Evolutionary conservation across 2,888 invertebrate species (phyloP).

Genomic region (Aleiodes alternator): DNA sequence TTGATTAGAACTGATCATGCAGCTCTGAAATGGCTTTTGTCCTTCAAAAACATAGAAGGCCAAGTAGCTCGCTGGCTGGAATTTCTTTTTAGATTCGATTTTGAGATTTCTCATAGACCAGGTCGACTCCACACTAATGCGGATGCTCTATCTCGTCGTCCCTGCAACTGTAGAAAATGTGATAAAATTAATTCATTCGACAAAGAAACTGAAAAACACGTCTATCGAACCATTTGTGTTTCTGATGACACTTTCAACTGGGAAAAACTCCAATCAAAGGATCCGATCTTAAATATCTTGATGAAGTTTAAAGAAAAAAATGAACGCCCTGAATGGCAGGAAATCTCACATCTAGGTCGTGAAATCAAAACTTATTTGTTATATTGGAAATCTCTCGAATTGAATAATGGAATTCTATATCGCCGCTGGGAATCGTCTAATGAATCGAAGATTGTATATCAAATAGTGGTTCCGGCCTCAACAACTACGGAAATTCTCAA

Average conservation of each 20-base stretch:
- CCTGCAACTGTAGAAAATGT: background rate
- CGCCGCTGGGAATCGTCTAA: too few species aligned
- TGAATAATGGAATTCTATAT: too few species aligned
- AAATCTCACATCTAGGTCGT: background rate
- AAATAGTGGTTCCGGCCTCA: too few species aligned
- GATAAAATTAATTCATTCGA: background rate
- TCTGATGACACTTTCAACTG: background rate
- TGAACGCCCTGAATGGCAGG: background rate
- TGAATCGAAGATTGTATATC: too few species aligned
- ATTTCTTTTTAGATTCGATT: background rate
- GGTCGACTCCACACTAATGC: background rate
- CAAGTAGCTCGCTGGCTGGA: too few species aligned
- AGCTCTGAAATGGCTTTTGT: too few species aligned
- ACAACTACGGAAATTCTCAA: too few species aligned
- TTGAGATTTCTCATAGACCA: background rate
- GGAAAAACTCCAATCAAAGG: background rate
- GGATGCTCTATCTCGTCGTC: background rate
- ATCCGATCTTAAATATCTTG: background rate
- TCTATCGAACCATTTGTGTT: background rate
- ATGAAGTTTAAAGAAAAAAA: background rate
- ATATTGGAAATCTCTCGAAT: too few species aligned
- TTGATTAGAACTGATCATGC: slow-evolving; percentile 56
- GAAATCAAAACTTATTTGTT: background rate
- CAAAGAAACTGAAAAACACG: background rate
- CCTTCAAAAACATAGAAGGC: too few species aligned